Evolutionary conservation across 2,888 invertebrate species (phyloP).

Genomic region (Leptopilina myrica): DNA sequence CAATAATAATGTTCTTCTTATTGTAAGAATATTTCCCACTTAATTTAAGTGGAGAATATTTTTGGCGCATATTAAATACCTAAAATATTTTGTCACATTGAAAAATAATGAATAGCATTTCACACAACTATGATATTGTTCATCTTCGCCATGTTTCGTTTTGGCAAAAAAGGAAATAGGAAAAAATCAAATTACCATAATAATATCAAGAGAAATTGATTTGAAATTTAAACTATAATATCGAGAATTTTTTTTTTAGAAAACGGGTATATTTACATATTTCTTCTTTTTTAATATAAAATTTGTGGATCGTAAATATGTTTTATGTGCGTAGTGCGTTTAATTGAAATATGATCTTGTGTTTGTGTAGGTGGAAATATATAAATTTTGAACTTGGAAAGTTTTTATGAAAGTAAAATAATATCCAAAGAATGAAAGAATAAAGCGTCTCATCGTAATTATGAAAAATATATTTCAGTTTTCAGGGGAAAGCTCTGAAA

Average conservation of each 20-base stretch:
- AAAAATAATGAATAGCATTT: slow-evolving; percentile 12
- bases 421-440: not conserved
- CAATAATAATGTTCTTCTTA: too few relatives aligned
- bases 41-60: too few relatives aligned
- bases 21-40: too few relatives aligned
- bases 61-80: too few relatives aligned
- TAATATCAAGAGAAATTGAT: too few relatives aligned
- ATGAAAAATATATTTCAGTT: not conserved
- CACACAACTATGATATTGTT: not conserved
- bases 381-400: not conserved
- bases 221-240: too few relatives aligned
- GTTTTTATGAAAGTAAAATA: not conserved
- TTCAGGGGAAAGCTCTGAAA: not conserved
- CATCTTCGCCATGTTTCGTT: not conserved
- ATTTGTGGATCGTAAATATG: too few relatives aligned
- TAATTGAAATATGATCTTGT: not conserved
- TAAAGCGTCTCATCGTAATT: not conserved
- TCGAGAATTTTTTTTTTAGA: too few relatives aligned
- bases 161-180: too few relatives aligned
- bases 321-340: not conserved
- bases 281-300: too few relatives aligned
- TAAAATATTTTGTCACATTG: slow-evolving; percentile 28
- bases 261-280: too few relatives aligned
- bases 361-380: not conserved
- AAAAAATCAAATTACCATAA: not conserved